These are phyloP conservation scores for Acanthornis magna DNA, from an alignment of 2,797 vertebrate species.

Conservation along the genomic window DNA sequence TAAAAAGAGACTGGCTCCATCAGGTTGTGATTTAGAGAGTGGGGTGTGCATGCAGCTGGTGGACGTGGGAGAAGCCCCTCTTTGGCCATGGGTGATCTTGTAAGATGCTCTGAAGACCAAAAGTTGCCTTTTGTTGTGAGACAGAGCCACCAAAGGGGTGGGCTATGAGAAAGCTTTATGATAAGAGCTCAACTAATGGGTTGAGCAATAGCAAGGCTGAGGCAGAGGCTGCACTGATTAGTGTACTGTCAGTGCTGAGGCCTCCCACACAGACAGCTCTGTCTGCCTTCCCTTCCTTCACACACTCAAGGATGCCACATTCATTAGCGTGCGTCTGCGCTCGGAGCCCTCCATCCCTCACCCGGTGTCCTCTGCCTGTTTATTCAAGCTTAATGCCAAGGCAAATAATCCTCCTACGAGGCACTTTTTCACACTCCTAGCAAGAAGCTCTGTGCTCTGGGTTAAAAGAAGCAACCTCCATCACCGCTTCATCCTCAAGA, in stretches of 20 bases:
- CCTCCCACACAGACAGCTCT: slow-evolving; percentile 69
- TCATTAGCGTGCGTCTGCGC: slow-evolving; percentile 42
- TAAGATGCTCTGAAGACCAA: neutral
- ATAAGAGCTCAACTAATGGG: slow-evolving; percentile 60
- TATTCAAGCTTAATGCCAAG: slow-evolving; percentile 54
- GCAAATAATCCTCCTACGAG: slow-evolving; percentile 36
- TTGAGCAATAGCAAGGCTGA: slow-evolving; percentile 53
- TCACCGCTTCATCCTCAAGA: neutral
- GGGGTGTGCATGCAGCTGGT: neutral
- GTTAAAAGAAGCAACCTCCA: slow-evolving; percentile 1
- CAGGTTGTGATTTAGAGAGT: neutral
- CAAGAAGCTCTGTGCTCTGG: neutral
- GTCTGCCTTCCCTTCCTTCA: slow-evolving; percentile 39
- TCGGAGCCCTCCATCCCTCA: slow-evolving; percentile 23
- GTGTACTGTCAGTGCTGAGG: slow-evolving; percentile 61
- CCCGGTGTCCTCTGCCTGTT: slow-evolving; percentile 39
- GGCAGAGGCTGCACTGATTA: slow-evolving; percentile 62
- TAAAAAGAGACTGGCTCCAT: neutral
- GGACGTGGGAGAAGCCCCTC: neutral
- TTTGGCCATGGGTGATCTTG: neutral
- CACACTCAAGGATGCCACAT: slow-evolving; percentile 54
- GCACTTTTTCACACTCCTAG: neutral
- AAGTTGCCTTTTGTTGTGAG: slow-evolving; percentile 29
- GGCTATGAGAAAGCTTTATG: slow-evolving; percentile 59
- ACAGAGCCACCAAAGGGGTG: neutral